Conservation (phyloP, 2,113 vertebrate species). For the Notothenia rossii region DNA sequence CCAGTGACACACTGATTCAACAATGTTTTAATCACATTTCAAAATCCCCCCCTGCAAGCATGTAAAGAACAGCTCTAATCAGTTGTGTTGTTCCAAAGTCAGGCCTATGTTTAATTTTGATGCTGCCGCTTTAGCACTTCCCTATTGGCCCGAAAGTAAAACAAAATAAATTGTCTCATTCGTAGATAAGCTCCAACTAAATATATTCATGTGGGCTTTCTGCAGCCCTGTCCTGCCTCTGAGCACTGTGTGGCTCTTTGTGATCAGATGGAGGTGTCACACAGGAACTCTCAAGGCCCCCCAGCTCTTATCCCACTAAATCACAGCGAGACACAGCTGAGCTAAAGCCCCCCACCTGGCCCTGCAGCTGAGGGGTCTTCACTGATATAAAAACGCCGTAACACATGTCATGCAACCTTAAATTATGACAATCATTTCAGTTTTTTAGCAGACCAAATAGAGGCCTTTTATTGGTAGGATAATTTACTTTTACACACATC, state of each 20-base stretch:
- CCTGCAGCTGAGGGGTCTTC: not conserved
- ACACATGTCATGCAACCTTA: no score
- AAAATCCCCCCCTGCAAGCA: not conserved
- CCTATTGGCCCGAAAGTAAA: not conserved
- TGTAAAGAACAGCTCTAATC: not conserved
- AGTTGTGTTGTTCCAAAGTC: not conserved
- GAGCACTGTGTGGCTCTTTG: not conserved
- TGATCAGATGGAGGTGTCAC: slow-evolving; percentile 7
- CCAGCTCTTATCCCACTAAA: slow-evolving; percentile 22
- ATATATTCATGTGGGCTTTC: not conserved
- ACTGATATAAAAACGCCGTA: not conserved
- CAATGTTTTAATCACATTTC: not conserved
- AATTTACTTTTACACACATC: not conserved
- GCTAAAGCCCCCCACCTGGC: slow-evolving; percentile 13
- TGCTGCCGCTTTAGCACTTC: not conserved
- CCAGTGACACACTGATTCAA: not conserved
- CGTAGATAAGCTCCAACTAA: not conserved
- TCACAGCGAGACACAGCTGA: not conserved
- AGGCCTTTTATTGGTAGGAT: not conserved
- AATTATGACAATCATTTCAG: no score
- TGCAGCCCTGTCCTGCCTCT: not conserved
- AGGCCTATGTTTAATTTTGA: not conserved
- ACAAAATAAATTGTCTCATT: not conserved
- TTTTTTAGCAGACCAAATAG: not conserved
- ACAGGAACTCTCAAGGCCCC: not conserved